Conservation (phyloP, 1,140 invertebrate species). For the Drosophila teissieri region DNA sequence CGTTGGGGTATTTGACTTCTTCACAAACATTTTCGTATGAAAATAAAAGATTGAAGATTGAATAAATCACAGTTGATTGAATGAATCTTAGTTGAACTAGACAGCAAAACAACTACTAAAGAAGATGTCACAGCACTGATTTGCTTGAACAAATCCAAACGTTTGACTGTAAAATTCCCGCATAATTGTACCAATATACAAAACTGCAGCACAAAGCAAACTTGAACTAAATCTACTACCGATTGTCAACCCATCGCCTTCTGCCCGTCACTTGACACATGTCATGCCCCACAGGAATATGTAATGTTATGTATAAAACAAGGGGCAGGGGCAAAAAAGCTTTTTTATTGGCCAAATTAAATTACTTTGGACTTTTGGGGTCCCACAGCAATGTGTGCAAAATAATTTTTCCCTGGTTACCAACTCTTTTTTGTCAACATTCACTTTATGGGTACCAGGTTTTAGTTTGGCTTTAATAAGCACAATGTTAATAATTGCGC, state of each 20-base stretch:
- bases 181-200: neutral
- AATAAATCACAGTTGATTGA: no score
- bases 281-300: constrained; percentile 19
- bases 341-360: constrained; percentile 29
- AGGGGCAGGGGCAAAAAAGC: constrained; percentile 5
- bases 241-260: constrained; percentile 3
- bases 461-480: constrained; percentile 1
- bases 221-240: constrained; percentile 3
- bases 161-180: neutral
- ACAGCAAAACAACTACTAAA: neutral
- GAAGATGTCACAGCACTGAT: neutral
- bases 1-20: neutral
- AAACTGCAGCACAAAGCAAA: constrained; percentile 3
- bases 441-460: neutral
- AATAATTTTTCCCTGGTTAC: constrained; percentile 4
- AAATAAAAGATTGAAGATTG: neutral
- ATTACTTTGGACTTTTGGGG: constrained; percentile 24
- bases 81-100: neutral
- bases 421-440: constrained; percentile 7
- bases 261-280: constrained; percentile 14
- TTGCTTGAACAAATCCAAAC: neutral
- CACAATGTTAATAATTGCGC: neutral
- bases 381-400: constrained; percentile 15
- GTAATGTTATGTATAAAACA: constrained; percentile 8
- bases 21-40: neutral